Evolutionary conservation across 2,888 invertebrate genomes (phyloP).

Genomic region (Brachylomia viminalis): DNA sequence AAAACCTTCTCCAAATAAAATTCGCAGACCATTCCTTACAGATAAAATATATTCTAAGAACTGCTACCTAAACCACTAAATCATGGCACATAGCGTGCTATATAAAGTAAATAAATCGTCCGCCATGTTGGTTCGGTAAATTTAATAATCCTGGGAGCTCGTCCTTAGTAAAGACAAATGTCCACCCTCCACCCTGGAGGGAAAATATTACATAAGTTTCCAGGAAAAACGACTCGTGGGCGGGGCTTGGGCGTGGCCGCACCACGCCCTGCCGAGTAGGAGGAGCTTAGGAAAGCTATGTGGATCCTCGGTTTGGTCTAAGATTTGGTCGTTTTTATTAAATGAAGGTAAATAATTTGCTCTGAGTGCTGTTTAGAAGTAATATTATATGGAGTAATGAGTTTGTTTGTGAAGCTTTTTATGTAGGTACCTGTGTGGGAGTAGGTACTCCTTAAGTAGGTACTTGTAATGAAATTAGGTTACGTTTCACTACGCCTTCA

Average conservation of each 20-base stretch:
- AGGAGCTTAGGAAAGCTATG: constrained; percentile 57
- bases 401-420: constrained; percentile 59
- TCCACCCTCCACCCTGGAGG: constrained; percentile 80
- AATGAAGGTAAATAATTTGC: constrained; percentile 68
- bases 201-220: constrained; percentile 78
- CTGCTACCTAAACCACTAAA: constrained; percentile 65
- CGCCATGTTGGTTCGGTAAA: constrained; percentile 81
- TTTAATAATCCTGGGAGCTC: constrained; percentile 83
- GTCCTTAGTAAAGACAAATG: constrained; percentile 80
- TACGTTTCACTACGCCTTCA: neutral
- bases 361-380: constrained; percentile 61
- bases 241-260: constrained; percentile 67
- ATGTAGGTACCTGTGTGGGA: neutral
- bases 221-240: constrained; percentile 68
- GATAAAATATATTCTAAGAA: constrained; percentile 63
- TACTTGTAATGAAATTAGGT: neutral
- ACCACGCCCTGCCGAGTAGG: constrained; percentile 69
- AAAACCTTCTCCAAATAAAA: constrained; percentile 50
- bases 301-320: constrained; percentile 45
- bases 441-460: neutral
- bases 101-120: constrained; percentile 69
- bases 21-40: constrained; percentile 55
- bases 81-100: constrained; percentile 68
- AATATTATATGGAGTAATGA: constrained; percentile 53
- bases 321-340: constrained; percentile 59